Base-by-base conservation (phyloP, 2,113 vertebrate genomes). In the Malurus elegans region DNA sequence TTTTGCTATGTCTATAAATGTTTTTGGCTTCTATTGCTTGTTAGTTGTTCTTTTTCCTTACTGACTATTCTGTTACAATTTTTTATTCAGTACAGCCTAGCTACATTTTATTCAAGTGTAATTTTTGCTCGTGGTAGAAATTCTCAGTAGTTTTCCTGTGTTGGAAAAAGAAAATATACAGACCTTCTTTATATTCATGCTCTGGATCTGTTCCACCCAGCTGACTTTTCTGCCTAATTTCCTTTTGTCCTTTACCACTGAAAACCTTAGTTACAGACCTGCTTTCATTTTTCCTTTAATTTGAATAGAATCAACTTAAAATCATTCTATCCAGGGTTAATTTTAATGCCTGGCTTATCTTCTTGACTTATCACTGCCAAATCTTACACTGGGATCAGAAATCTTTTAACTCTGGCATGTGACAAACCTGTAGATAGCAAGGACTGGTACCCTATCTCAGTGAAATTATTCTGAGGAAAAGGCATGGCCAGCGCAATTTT, bases 171-270 rank as follows among this genome's bases (percentile, higher is more conserved):
- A 91, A 94, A 94, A 74, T 62, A 76, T 56, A 44, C 45, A 83
- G 23, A 24, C 17, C 29, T 86, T 76, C n/a, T 86, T 92, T 74
- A 78, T 81, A 86, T 84, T 74, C 60, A 51, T 89, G 32, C 53
- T 74, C 53, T 89, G 31, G 60, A 62, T 81, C 44, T 91, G 65
- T 67, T 92, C 60, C 38, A 91, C 28, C 14, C 51, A 79, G 28
- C 3, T 92, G 76, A 80, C 16, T 93, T 94, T 67, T 86, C 67
- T 96, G 67, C 36, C 13, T 67, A 88, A 80, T 83, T 83, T 96
- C 16, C 18, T 75, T 79, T 74, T 81, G 56, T 85, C 28, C 14
- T 91, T 88, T 94, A 84, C 28, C 53, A 61, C 18, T 69, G 70
- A 78, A 91, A 94, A 85, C 2, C 24, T 89, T 81, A 74, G 48